These are phyloP conservation scores for Nibea albiflora DNA, from an alignment of 2,113 vertebrate species.

Conservation along the genomic window DNA sequence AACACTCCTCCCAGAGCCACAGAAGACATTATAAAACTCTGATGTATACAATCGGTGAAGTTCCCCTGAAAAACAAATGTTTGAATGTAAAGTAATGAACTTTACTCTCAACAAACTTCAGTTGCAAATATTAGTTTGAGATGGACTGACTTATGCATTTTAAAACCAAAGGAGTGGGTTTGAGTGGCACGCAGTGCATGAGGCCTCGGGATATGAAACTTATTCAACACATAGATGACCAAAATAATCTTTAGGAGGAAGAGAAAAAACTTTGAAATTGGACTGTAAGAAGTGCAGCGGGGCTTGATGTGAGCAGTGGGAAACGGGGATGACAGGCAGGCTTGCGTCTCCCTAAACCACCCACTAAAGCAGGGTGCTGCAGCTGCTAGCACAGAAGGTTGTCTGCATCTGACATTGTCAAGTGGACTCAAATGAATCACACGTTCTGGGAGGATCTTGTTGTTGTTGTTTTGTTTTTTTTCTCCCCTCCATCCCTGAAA, in stretches of 20 bases:
- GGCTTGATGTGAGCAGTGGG: constrained; percentile 23
- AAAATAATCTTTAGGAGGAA: constrained; percentile 3
- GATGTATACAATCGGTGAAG: background rate
- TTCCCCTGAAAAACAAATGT: background rate
- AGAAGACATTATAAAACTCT: background rate
- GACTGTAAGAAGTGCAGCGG: constrained; percentile 18
- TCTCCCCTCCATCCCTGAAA: constrained; percentile 21
- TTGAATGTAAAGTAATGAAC: background rate
- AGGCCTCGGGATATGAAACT: constrained; percentile 16
- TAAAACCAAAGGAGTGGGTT: constrained; percentile 33
- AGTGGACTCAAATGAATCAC: constrained; percentile 72
- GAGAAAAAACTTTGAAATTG: constrained; percentile 12
- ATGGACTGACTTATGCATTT: constrained; percentile 12
- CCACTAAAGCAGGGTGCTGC: constrained; percentile 53
- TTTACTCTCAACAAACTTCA: constrained; percentile 3
- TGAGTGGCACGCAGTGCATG: constrained; percentile 7
- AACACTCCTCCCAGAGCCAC: background rate
- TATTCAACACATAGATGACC: constrained; percentile 25
- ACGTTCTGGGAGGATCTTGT: constrained; percentile 61
- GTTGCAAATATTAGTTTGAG: constrained; percentile 15
- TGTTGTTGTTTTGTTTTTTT: constrained; percentile 65
- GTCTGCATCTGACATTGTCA: constrained; percentile 64
- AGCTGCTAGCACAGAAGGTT: constrained; percentile 52
- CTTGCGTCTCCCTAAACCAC: constrained; percentile 45
- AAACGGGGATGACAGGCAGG: constrained; percentile 29